phyloP scores from a whole-genome alignment of 2,797 vertebrate species.

The Momotus momota region DNA sequence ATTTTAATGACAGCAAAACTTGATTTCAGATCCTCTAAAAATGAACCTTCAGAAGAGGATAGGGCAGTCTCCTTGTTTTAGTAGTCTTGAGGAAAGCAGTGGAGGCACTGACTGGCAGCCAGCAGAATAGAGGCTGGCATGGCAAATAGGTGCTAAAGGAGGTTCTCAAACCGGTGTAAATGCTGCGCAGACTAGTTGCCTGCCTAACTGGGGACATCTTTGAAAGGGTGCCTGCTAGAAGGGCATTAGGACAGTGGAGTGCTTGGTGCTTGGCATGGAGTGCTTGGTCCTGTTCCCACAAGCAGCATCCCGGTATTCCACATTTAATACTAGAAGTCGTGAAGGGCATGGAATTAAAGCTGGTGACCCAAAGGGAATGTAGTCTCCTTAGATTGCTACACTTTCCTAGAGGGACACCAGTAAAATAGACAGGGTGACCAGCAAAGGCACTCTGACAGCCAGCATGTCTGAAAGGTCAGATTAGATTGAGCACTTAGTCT shows the following conservation, averaged over 20 bases:
- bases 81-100: background rate
- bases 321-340: background rate
- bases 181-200: background rate
- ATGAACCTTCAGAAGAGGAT: background rate
- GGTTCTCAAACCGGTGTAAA: background rate
- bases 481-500: constrained; percentile 57
- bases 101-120: background rate
- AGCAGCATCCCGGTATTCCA: background rate
- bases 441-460: constrained; percentile 44
- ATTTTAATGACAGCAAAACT: constrained; percentile 16
- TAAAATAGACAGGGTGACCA: background rate
- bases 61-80: background rate
- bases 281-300: background rate
- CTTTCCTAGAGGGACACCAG: background rate
- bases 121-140: background rate
- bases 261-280: background rate
- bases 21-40: constrained; percentile 15
- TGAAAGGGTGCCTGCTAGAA: background rate
- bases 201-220: background rate
- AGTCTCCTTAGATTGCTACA: background rate
- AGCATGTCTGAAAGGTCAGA: constrained; percentile 45
- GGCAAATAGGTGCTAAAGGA: background rate
- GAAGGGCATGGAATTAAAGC: background rate
- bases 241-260: background rate
- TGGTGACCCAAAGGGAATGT: background rate